Evolutionary conservation across 2,888 invertebrate genomes (phyloP).

Genomic region (Morpho deidamia): DNA sequence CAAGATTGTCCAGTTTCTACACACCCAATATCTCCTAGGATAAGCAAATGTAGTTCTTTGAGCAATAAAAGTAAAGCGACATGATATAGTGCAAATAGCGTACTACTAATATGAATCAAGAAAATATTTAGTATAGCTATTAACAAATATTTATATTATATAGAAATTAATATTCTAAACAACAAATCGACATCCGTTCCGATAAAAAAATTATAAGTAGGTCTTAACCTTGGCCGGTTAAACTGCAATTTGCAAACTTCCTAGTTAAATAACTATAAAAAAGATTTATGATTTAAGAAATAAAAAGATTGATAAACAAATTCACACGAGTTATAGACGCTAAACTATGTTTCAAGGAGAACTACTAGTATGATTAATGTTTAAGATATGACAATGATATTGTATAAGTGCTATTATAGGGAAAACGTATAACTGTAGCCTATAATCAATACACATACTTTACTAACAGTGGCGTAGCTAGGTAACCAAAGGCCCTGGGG

Average conservation of each 20-base stretch:
- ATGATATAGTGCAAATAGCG: neutral
- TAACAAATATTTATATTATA: neutral
- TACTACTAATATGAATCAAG: neutral
- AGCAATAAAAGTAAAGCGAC: too few relatives aligned
- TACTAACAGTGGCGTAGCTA: too few relatives aligned
- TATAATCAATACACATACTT: too few relatives aligned
- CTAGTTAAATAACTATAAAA: constrained; percentile 7
- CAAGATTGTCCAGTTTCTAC: too few relatives aligned
- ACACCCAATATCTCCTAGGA: too few relatives aligned
- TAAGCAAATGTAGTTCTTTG: too few relatives aligned
- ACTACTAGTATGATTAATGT: constrained; percentile 13
- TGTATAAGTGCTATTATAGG: neutral
- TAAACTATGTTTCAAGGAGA: constrained; percentile 17
- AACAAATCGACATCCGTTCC: constrained; percentile 4
- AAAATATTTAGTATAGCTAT: neutral
- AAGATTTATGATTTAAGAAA: constrained; percentile 6
- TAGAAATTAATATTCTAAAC: neutral
- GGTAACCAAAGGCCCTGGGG: too few relatives aligned
- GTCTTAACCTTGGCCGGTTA: constrained; percentile 7
- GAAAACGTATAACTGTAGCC: too few relatives aligned
- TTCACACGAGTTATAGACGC: constrained; percentile 17
- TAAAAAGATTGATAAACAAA: constrained; percentile 9
- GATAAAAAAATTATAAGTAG: neutral
- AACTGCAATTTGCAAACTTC: constrained; percentile 7
- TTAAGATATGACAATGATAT: constrained; percentile 11